A percentile compares a stretch with the other conserved stretches of the same genome.
phyloP scores from a whole-genome alignment of 2,113 vertebrate species.

The cattle (Bos taurus) region DNA sequence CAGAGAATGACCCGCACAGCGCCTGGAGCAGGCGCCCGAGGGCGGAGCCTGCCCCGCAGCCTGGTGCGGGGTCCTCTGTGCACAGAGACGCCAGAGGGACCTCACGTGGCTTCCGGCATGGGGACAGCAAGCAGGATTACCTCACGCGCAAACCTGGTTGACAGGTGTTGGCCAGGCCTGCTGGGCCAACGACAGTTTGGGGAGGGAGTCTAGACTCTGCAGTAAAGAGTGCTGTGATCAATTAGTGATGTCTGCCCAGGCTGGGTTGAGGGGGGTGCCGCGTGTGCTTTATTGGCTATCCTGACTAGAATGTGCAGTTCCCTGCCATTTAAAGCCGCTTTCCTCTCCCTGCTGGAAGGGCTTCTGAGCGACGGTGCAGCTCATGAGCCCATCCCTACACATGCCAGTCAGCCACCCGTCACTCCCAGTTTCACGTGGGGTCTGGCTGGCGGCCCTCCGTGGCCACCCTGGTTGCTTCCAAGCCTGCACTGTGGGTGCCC shows the following conservation, averaged over 20 bases:
- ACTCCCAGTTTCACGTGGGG: neutral
- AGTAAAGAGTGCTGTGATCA: neutral
- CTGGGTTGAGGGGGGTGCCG: neutral
- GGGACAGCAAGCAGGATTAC: neutral
- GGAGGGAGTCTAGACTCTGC: neutral
- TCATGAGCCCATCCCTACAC: neutral
- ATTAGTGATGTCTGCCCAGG: neutral
- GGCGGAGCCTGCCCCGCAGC: accelerated
- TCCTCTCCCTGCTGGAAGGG: neutral
- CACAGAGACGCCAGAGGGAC: accelerated
- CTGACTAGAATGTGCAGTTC: too few relatives aligned
- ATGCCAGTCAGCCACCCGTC: neutral
- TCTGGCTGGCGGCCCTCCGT: neutral
- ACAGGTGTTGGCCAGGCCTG: neutral
- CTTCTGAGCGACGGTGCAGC: neutral
- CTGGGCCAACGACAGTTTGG: neutral
- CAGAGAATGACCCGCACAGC: accelerated
- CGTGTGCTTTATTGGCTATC: neutral
- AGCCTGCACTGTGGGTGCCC: neutral
- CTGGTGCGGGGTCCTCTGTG: neutral
- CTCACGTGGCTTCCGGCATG: accelerated
- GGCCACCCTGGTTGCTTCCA: neutral
- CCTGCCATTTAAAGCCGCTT: neutral
- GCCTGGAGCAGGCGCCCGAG: accelerated
- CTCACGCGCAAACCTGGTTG: accelerated